These are phyloP conservation scores for Sebastes kiyomatsui DNA, from an alignment of 2,797 vertebrate species.

Conservation along the genomic window DNA sequence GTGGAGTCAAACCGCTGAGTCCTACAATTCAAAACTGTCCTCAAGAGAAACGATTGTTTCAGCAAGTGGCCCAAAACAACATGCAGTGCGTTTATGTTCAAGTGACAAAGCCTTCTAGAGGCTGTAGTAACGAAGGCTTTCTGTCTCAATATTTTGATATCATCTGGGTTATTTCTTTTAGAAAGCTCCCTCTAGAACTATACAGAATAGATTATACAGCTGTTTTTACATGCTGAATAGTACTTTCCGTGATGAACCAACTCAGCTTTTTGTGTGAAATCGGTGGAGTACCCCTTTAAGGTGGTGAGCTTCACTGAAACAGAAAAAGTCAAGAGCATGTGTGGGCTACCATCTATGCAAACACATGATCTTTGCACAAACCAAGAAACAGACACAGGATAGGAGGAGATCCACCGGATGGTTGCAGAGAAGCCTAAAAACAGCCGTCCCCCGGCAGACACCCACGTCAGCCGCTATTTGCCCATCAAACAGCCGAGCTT, in stretches of 20 bases:
- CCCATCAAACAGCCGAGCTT: conserved; percentile 37
- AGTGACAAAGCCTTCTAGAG: not conserved
- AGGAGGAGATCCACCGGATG: conserved; percentile 12
- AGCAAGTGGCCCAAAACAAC: not conserved
- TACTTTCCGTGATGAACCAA: not conserved
- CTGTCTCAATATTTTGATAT: not conserved
- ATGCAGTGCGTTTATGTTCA: not conserved
- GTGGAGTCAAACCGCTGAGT: not conserved
- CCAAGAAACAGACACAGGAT: not conserved
- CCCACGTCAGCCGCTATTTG: conserved; percentile 45
- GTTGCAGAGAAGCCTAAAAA: conserved; percentile 34
- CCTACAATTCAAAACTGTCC: not conserved
- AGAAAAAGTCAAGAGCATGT: not conserved
- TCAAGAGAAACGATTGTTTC: not conserved
- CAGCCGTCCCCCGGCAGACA: conserved; percentile 6
- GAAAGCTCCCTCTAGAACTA: not conserved
- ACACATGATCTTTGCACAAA: conserved; percentile 6
- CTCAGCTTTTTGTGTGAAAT: not conserved
- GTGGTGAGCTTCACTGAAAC: not conserved
- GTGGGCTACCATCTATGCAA: conserved; percentile 7
- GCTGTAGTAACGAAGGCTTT: not conserved
- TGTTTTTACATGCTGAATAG: not conserved
- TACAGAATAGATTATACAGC: not conserved
- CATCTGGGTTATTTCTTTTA: not conserved
- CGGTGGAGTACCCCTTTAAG: not conserved